Evolutionary conservation across 1,140 invertebrate species (phyloP), one percentile per base, ranked within the genome.

Genomic region (Bombus affinis): DNA sequence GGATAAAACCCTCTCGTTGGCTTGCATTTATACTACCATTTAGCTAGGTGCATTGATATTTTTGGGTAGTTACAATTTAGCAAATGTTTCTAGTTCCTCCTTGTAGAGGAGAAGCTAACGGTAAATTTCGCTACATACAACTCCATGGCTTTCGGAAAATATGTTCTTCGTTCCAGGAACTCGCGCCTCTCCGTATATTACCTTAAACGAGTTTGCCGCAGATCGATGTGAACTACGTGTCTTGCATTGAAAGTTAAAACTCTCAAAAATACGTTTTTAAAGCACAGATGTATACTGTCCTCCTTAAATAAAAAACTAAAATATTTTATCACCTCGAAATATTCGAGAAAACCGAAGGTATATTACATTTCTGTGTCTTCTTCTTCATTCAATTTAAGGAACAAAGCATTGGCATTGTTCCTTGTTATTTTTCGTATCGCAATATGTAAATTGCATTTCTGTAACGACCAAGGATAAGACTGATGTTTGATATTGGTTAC

Each of bases 171-270:
- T 88, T 83, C 6, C 25, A 22, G 66, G 5, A 71, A 68, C 66
- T 32, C 65, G 57, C 73, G 15, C 76, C 72, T 83, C 22, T 44
- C 18, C 35, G 44, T 39, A 59, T 57, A 66, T 79, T n/a, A 59
- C 53, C 32, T 39, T n/a, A 65, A 85, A 85, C 47, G 53, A 37
- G 42, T 13, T n/a, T 44, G 8, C 65, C 18, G 32, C 57, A 83
- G 81, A 88, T 88, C 81, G 81, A 88, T 88, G 79, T 81, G 70
- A 32, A 47, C 75, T 88, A 88, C 81, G 86, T 85, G 87, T 66
- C 44, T 22, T 44, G 77, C 44, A 57, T 88, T 62, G 57, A 35
- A 42, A 74, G 68, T 68, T 28, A 66, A 53, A 81, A 81, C 72
- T 65, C 39, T 47, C 47, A 44, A 62, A 81, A 76, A 77, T 65